Evolutionary conservation across 2,113 vertebrate species (phyloP), one percentile per base, ranked within the genome.

Genomic region (Ctenodactylus gundi): DNA sequence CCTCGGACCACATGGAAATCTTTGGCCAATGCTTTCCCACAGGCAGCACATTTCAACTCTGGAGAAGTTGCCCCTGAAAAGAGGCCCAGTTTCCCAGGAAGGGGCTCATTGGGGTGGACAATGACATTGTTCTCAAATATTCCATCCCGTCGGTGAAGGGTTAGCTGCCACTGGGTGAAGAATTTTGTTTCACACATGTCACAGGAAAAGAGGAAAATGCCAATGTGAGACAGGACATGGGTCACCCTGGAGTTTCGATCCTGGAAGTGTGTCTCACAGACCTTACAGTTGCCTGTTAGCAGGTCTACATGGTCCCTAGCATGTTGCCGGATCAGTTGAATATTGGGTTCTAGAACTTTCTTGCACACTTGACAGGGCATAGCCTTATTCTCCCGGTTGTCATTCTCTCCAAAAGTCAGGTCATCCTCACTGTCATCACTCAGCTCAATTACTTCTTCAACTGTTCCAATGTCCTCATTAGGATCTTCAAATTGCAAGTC

Each of bases 141-240:
- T 0, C 98, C 98, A 34, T 99, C 99, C 7, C 98, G 98, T 7
- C 99, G 98, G 97, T 99, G 99, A 4, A 99, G 98, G 51, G 98
- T 98, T 95, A 99, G 98, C 95, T 99, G 99, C 97, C 98, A 99
- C 93, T 99, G 99, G 55, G 98, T 99, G 97, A 99, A 99, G 97
- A 99, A 99, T 93, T 99, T 99, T 55, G 98, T 97, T 92, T 99
- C 99, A 31, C 99, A 99, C 99, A 99, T 99, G 97, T 99, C 99
- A 0, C 99, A 99, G 96, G 99, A 99, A 97, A 99, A 99, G 55
- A 99, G 99, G 84, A 99, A 99, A 96, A 99, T 99, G 25, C 99
- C 99, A 0, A 99, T 98, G 36, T 99, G 99, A 49, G 99, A 98
- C 81, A 99, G 97, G 25, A 98, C 98, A 0, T 99, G 99, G 4